Evolutionary conservation across 2,797 vertebrate genomes (phyloP).

Genomic region (Cryptoblepharus egeriae): DNA sequence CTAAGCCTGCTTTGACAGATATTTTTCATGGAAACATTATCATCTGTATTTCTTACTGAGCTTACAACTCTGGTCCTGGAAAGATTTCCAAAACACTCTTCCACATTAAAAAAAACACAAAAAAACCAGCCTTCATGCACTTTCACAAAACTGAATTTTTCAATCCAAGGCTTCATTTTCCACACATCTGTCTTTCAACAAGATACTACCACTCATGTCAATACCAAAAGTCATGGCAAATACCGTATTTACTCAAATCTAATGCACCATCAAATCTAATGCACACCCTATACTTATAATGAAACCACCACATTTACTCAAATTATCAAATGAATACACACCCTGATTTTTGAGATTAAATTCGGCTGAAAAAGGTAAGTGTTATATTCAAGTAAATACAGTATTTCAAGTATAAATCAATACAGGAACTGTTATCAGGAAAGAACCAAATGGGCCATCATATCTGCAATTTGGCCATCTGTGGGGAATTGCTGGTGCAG

Average conservation of each 20-base stretch:
- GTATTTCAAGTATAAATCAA: too few species aligned
- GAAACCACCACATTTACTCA: too few species aligned
- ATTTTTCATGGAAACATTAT: background rate
- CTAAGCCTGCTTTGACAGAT: background rate
- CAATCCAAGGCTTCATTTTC: background rate
- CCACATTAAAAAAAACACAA: background rate
- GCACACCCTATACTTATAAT: too few species aligned
- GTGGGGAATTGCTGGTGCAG: too few species aligned
- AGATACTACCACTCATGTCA: background rate
- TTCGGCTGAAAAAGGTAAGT: too few species aligned
- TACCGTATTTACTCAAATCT: too few species aligned
- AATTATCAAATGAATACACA: too few species aligned
- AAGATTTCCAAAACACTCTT: background rate
- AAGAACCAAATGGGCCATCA: background rate
- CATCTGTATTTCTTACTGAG: background rate
- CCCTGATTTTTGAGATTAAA: too few species aligned
- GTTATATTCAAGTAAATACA: too few species aligned
- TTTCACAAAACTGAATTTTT: background rate
- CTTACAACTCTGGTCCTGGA: background rate
- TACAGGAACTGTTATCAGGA: background rate
- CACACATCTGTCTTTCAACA: background rate
- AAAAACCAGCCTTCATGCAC: too few species aligned
- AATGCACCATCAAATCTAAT: too few species aligned
- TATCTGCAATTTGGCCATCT: background rate
- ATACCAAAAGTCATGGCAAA: background rate